Conservation (phyloP, 1,140 invertebrate genomes). For the Anoplophora glabripennis region DNA sequence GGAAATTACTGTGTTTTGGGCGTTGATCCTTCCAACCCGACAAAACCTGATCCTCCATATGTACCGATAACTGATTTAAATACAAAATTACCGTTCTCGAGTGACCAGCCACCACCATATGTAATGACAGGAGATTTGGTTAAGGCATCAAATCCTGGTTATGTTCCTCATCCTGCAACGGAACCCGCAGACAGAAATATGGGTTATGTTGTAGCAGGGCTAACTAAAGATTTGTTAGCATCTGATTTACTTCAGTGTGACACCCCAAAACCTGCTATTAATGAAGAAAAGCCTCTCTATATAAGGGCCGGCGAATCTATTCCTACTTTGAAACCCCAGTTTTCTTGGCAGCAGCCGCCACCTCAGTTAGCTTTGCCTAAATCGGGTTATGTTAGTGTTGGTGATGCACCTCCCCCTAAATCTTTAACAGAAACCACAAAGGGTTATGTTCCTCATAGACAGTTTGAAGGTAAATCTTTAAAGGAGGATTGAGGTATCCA, state of each 20-base stretch:
- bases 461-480: constrained; percentile 11
- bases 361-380: not conserved
- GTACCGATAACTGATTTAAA: not conserved
- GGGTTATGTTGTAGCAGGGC: constrained; percentile 12
- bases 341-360: constrained; percentile 2
- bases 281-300: not conserved
- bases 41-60: constrained; percentile 4
- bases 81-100: not conserved
- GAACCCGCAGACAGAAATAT: constrained; percentile 15
- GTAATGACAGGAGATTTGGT: not conserved
- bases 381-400: constrained; percentile 8
- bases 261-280: not conserved
- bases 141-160: constrained; percentile 9
- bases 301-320: not conserved
- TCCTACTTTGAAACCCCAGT: not conserved
- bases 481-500: constrained; percentile 9
- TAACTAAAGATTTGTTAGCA: constrained; percentile 3
- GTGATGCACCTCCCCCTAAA: constrained; percentile 9
- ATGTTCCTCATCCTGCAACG: constrained; percentile 6
- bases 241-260: not conserved
- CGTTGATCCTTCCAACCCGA: not conserved
- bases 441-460: constrained; percentile 13
- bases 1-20: constrained; percentile 11
- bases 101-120: not conserved
- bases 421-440: constrained; percentile 5